Evolutionary conservation across 2,113 vertebrate genomes (phyloP).

Genomic region (Pionites leucogaster): DNA sequence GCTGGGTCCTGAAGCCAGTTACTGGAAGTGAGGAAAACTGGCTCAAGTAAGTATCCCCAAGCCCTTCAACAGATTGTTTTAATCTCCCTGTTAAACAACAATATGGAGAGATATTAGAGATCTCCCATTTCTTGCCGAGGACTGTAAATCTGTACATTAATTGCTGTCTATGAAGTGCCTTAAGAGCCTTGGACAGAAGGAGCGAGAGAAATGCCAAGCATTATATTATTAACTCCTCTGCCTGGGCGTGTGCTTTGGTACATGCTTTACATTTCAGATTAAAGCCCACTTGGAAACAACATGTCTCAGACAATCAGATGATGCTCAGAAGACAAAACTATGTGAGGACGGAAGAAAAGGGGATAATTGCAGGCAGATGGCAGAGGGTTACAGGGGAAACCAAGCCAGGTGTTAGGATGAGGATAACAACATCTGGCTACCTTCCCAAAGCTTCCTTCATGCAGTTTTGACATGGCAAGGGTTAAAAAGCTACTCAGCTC

Average conservation of each 20-base stretch:
- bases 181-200: slow-evolving; percentile 58
- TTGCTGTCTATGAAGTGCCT: slow-evolving; percentile 53
- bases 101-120: slow-evolving; percentile 32
- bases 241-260: slow-evolving; percentile 51
- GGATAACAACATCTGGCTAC: not conserved
- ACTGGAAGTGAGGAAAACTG: not conserved
- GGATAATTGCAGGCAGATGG: not conserved
- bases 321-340: not conserved
- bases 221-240: slow-evolving; percentile 61
- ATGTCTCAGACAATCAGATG: slow-evolving; percentile 38
- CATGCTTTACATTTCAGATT: slow-evolving; percentile 9
- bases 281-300: slow-evolving; percentile 38
- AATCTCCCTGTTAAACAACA: slow-evolving; percentile 39
- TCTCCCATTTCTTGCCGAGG: slow-evolving; percentile 8
- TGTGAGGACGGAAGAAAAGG: not conserved
- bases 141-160: slow-evolving; percentile 47
- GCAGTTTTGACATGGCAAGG: not conserved
- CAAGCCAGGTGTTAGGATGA: not conserved
- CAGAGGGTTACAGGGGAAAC: not conserved
- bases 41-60: not conserved
- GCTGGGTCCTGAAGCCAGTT: not conserved
- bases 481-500: not conserved
- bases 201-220: slow-evolving; percentile 47
- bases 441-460: not conserved
- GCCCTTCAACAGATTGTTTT: slow-evolving; percentile 57